Evolutionary conservation across 1,140 invertebrate genomes (phyloP).

Genomic region (Helicorthomorpha holstii): DNA sequence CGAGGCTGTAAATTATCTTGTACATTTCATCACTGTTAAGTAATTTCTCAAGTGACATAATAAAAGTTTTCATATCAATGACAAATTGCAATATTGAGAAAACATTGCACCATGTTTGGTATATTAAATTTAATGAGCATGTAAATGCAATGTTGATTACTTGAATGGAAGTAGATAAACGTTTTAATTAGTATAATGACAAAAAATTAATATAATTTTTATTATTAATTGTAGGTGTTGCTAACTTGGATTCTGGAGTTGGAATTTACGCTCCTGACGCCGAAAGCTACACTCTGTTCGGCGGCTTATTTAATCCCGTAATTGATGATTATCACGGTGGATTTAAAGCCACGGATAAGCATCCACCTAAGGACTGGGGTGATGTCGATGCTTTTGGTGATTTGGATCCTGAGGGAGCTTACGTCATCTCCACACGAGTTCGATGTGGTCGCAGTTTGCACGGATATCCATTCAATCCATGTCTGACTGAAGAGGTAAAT

Average conservation of each 20-base stretch:
- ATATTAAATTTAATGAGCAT: too few relatives aligned
- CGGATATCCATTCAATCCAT: conserved; percentile 93
- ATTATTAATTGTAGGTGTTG: conserved; percentile 41
- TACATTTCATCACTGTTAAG: too few relatives aligned
- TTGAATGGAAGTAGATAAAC: too few relatives aligned
- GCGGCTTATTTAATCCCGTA: conserved; percentile 84
- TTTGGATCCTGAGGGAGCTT: conserved; percentile 71
- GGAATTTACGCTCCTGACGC: conserved; percentile 93
- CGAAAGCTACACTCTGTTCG: conserved; percentile 76
- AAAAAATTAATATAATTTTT: too few relatives aligned
- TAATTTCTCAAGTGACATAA: too few relatives aligned
- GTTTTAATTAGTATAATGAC: too few relatives aligned
- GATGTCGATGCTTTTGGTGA: conserved; percentile 75
- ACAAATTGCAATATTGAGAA: too few relatives aligned
- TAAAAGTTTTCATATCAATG: too few relatives aligned
- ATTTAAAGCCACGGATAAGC: conserved; percentile 81
- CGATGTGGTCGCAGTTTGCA: conserved; percentile 59
- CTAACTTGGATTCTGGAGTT: conserved; percentile 51
- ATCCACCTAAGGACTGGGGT: conserved; percentile 83
- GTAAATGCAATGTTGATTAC: too few relatives aligned
- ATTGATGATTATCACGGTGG: conserved; percentile 91
- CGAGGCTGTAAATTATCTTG: too few relatives aligned
- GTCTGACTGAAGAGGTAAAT: conserved; percentile 56
- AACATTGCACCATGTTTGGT: too few relatives aligned
- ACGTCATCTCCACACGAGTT: conserved; percentile 84